Conservation (phyloP, 2,113 vertebrate species). For the Peucedramus taeniatus region DNA sequence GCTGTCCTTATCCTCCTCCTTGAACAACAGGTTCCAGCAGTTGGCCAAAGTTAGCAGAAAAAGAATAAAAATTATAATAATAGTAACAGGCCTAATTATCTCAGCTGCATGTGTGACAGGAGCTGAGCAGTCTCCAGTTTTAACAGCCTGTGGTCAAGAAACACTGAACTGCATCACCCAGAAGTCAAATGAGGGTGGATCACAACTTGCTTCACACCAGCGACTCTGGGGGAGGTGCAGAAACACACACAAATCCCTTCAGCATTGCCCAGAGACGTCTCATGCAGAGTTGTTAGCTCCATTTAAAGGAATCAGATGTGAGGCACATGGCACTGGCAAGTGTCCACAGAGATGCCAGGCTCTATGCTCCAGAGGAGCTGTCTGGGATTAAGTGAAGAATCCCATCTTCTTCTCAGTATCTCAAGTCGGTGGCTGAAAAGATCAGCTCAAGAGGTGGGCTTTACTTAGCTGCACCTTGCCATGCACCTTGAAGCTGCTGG, state of each 20-base stretch:
- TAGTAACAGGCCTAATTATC: conserved; percentile 11
- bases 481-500: neutral
- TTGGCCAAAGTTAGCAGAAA: neutral
- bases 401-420: rapidly evolving
- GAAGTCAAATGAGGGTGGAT: conserved; percentile 14
- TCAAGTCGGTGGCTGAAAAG: neutral
- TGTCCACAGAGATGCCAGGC: neutral
- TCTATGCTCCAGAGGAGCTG: neutral
- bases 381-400: neutral
- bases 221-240: rapidly evolving
- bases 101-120: neutral
- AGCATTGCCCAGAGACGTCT: neutral
- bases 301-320: neutral
- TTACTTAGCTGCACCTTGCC: rapidly evolving
- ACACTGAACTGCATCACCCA: neutral
- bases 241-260: neutral
- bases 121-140: conserved; percentile 28
- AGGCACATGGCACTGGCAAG: neutral
- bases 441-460: neutral
- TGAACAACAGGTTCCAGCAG: neutral
- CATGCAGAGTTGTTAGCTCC: neutral
- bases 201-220: neutral
- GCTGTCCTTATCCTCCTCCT: neutral
- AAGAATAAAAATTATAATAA: neutral
- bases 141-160: neutral